Evolutionary conservation across 1,140 invertebrate species (phyloP).

Genomic region (Aphaenogaster ashmeadi): DNA sequence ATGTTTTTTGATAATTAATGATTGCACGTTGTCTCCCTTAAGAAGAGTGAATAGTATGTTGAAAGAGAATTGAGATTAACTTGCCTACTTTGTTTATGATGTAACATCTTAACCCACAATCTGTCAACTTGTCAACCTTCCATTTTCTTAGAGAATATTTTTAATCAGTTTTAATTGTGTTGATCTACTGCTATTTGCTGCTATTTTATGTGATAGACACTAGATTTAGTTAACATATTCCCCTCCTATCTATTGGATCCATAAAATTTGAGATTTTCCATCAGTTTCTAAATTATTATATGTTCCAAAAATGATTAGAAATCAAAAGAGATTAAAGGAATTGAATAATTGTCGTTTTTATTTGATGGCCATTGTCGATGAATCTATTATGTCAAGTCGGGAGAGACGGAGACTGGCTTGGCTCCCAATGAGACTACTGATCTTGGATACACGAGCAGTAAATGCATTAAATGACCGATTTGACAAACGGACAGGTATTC

Average conservation of each 20-base stretch:
- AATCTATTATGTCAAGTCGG: background rate
- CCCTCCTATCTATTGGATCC: background rate
- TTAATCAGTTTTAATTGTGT: slow-evolving; percentile 22
- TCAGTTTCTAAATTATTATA: background rate
- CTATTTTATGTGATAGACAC: too few species aligned
- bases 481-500: background rate
- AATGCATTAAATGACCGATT: slow-evolving; percentile 8
- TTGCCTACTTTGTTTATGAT: slow-evolving; percentile 17
- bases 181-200: background rate
- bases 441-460: background rate
- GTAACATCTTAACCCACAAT: slow-evolving; percentile 5
- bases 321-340: background rate
- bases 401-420: background rate
- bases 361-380: background rate
- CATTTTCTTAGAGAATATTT: slow-evolving; percentile 19
- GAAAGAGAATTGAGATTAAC: background rate
- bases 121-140: background rate
- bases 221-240: background rate
- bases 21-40: background rate
- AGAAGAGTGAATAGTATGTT: background rate
- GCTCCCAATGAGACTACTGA: background rate
- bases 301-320: background rate
- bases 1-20: slow-evolving; percentile 25
- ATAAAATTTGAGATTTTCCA: background rate
- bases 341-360: background rate